Conservation (phyloP, 2,888 invertebrate genomes). For the Hirtodrosophila cameraria region DNA sequence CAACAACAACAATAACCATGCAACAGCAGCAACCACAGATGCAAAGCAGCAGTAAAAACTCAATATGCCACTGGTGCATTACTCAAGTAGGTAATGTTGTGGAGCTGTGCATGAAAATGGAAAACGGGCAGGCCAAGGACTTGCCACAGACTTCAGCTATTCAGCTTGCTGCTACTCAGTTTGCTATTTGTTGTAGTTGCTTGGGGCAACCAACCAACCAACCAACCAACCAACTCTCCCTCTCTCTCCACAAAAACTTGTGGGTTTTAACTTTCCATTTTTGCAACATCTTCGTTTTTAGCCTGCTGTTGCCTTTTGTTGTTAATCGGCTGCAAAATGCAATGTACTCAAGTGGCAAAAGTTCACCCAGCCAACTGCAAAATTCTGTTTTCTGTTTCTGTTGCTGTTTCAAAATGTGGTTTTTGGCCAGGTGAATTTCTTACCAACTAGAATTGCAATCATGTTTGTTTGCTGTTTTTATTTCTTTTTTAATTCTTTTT, state of each 20-base stretch:
- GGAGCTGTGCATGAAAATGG: slow-evolving; percentile 45
- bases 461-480: not conserved
- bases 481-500: no score
- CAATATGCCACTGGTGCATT: slow-evolving; percentile 69
- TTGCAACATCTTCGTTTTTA: slow-evolving; percentile 54
- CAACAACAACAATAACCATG: slow-evolving; percentile 1
- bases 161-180: not conserved
- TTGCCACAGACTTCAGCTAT: slow-evolving; percentile 21
- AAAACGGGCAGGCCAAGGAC: slow-evolving; percentile 28
- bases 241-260: not conserved
- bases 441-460: slow-evolving; percentile 7
- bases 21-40: slow-evolving; percentile 15
- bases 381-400: slow-evolving; percentile 50
- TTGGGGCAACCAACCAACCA: slow-evolving; percentile 5
- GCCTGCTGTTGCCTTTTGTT: slow-evolving; percentile 34
- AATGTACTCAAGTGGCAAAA: slow-evolving; percentile 76
- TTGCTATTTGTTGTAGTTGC: slow-evolving; percentile 4
- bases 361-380: slow-evolving; percentile 59
- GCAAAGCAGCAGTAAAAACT: slow-evolving; percentile 48
- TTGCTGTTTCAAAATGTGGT: slow-evolving; percentile 43
- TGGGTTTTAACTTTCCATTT: slow-evolving; percentile 8
- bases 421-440: slow-evolving; percentile 12
- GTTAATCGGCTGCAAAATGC: slow-evolving; percentile 74
- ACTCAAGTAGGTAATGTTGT: slow-evolving; percentile 67
- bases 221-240: not conserved